phyloP scores from a whole-genome alignment of 1,140 invertebrate species.

The Papilio polytes region DNA sequence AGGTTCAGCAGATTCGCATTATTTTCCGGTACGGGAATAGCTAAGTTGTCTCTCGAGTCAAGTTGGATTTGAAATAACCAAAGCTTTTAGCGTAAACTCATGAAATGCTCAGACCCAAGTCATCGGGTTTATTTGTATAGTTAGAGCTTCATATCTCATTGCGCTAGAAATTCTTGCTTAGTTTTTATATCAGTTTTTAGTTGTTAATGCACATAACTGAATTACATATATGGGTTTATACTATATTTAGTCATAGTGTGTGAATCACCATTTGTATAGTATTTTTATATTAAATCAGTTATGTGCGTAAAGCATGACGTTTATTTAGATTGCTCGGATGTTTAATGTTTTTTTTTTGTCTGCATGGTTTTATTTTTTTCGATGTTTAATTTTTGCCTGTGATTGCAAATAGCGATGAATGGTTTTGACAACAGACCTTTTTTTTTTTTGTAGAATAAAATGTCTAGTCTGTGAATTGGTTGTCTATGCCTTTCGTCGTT shows the following conservation, averaged over 20 bases:
- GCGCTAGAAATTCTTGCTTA: constrained; percentile 75
- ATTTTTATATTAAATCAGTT: constrained; percentile 43
- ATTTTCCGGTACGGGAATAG: constrained; percentile 72
- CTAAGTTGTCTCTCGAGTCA: constrained; percentile 81
- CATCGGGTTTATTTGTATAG: constrained; percentile 71
- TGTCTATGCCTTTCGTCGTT: neutral
- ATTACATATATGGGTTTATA: neutral
- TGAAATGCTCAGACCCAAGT: constrained; percentile 66
- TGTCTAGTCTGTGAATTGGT: neutral
- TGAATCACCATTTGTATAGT: neutral
- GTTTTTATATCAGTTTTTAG: constrained; percentile 66
- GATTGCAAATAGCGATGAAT: constrained; percentile 19
- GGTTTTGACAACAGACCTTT: neutral
- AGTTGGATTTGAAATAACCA: constrained; percentile 79
- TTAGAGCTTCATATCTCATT: constrained; percentile 69
- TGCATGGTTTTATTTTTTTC: constrained; percentile 78
- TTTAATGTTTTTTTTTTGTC: constrained; percentile 62
- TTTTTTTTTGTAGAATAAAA: neutral
- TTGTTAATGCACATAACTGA: constrained; percentile 55
- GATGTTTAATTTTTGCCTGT: constrained; percentile 66
- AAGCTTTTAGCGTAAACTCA: constrained; percentile 69
- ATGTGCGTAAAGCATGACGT: constrained; percentile 68
- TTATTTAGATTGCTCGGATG: constrained; percentile 73
- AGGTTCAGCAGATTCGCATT: constrained; percentile 71
- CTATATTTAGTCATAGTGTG: neutral